These are phyloP conservation scores for Lissonota sp. DNA, from an alignment of 2,888 invertebrate genomes.

Conservation along the genomic window DNA sequence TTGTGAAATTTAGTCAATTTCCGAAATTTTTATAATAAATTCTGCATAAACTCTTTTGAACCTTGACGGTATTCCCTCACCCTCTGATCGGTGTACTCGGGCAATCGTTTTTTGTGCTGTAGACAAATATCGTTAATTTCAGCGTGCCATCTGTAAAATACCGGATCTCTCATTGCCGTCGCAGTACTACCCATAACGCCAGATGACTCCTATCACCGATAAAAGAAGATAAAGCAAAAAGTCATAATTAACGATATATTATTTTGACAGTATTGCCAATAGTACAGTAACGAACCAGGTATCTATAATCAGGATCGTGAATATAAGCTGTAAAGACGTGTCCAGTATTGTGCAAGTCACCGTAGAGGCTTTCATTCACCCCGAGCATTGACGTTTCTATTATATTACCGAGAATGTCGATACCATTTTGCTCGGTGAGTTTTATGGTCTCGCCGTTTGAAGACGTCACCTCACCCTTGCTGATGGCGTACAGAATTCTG, in stretches of 20 bases:
- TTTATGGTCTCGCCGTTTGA: constrained; percentile 86
- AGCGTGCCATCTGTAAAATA: constrained; percentile 94
- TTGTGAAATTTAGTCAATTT: too few species aligned
- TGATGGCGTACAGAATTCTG: constrained; percentile 89
- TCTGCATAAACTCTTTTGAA: background rate
- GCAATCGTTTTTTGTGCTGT: constrained; percentile 89
- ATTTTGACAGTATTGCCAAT: background rate
- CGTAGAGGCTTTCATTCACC: constrained; percentile 89
- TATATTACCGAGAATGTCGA: constrained; percentile 92
- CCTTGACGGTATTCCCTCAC: constrained; percentile 80
- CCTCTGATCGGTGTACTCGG: constrained; percentile 87
- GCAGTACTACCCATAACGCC: constrained; percentile 93
- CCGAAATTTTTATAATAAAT: too few species aligned
- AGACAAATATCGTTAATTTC: constrained; percentile 92
- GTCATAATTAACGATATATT: background rate
- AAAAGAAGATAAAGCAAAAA: too few species aligned
- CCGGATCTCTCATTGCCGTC: constrained; percentile 94
- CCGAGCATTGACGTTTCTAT: constrained; percentile 89
- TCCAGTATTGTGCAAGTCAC: constrained; percentile 93
- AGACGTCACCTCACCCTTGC: constrained; percentile 86
- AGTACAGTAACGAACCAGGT: constrained; percentile 85
- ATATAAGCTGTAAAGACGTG: constrained; percentile 91
- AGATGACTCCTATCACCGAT: constrained; percentile 87
- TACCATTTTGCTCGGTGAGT: constrained; percentile 89
- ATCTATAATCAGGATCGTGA: constrained; percentile 92